These are phyloP conservation scores for Tursiops truncatus DNA, from an alignment of 2,113 vertebrate genomes.

Conservation along the genomic window DNA sequence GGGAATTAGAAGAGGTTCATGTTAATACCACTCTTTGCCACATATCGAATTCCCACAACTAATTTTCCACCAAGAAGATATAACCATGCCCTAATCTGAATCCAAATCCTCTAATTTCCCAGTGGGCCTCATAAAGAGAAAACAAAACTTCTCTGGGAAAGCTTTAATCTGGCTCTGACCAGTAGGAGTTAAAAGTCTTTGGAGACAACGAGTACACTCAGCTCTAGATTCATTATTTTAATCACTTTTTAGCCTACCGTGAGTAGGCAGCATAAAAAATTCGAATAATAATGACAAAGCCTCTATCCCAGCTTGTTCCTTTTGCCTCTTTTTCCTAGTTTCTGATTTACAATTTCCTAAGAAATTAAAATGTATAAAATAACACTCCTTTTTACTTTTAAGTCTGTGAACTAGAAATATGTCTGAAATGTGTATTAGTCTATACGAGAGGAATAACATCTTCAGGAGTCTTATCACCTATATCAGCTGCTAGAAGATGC, in stretches of 20 bases:
- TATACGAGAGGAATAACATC: not conserved
- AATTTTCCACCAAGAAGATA: constrained; percentile 18
- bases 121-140: not conserved
- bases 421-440: not conserved
- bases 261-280: constrained; percentile 5
- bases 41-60: not conserved
- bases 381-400: constrained; percentile 41
- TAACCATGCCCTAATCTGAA: constrained; percentile 11
- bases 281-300: constrained; percentile 36
- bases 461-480: not conserved
- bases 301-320: not conserved
- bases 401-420: constrained; percentile 26
- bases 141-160: constrained; percentile 31
- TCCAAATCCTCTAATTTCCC: constrained; percentile 34
- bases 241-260: not conserved
- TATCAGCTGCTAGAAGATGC: constrained; percentile 18
- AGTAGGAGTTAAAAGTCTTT: constrained; percentile 11
- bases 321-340: not conserved
- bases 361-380: constrained; percentile 14
- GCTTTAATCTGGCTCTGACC: constrained; percentile 24
- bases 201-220: not conserved
- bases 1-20: constrained; percentile 3
- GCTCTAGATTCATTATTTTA: constrained; percentile 28
- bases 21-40: not conserved
- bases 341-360: constrained; percentile 36